Evolutionary conservation across 2,888 invertebrate species (phyloP).

Genomic region (Netelia inedita): DNA sequence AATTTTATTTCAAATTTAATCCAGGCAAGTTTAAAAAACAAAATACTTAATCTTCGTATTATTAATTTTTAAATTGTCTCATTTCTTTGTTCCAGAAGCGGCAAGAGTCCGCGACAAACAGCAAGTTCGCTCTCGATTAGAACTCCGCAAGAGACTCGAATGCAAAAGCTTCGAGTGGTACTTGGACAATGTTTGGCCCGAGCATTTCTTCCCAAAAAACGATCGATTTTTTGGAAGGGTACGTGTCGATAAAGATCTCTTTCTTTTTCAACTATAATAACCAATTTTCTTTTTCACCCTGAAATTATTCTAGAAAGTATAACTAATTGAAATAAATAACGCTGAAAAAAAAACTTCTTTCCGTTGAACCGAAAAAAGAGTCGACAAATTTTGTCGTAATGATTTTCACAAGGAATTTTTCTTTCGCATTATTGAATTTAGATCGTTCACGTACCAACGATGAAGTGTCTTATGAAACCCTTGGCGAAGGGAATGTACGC

Average conservation of each 20-base stretch:
- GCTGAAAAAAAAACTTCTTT: neutral
- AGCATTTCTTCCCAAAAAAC: constrained; percentile 96
- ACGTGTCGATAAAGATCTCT: constrained; percentile 34
- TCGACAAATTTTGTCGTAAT: neutral
- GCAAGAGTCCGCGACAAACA: constrained; percentile 88
- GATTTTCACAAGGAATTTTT: neutral
- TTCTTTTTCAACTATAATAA: neutral
- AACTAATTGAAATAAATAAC: neutral
- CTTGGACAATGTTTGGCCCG: constrained; percentile 97
- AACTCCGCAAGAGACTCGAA: constrained; percentile 89
- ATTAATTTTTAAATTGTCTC: constrained; percentile 20
- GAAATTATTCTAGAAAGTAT: neutral
- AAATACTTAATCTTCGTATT: constrained; percentile 15
- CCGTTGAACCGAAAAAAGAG: too few species aligned
- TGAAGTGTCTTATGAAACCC: constrained; percentile 89
- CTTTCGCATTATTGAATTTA: constrained; percentile 74
- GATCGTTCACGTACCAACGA: constrained; percentile 86
- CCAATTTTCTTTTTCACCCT: constrained; percentile 3
- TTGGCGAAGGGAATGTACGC: constrained; percentile 87
- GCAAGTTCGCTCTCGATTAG: constrained; percentile 88
- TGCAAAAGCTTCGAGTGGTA: constrained; percentile 98
- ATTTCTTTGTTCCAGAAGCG: constrained; percentile 85
- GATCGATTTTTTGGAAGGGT: constrained; percentile 96
- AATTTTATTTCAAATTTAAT: constrained; percentile 96
- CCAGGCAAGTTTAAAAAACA: constrained; percentile 84